Evolutionary conservation across 2,797 vertebrate species (phyloP).

Genomic region (Hyperoplus immaculatus): DNA sequence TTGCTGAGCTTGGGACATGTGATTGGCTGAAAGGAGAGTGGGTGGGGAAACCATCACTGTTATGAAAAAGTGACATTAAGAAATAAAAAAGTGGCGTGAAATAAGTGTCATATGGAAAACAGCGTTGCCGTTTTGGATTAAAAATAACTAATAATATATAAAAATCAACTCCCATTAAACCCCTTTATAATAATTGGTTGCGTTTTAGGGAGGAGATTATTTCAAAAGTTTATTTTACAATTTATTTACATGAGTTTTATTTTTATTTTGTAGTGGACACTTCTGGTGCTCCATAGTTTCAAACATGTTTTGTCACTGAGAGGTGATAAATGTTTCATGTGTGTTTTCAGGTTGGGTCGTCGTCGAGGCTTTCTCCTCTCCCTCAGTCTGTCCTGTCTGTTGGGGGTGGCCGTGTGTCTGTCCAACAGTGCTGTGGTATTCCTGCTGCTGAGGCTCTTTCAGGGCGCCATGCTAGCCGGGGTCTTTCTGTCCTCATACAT

Average conservation of each 20-base stretch:
- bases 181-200: no score
- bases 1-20: not conserved
- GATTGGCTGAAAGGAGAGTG: not conserved
- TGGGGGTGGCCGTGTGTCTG: constrained; percentile 85
- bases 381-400: constrained; percentile 83
- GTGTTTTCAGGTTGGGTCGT: constrained; percentile 87
- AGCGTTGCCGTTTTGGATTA: no score
- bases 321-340: not conserved
- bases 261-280: not conserved
- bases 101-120: no score
- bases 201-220: not conserved
- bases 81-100: no score
- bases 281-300: not conserved
- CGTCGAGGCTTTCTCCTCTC: constrained; percentile 84
- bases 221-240: not conserved
- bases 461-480: constrained; percentile 86
- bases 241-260: not conserved
- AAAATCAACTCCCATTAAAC: no score
- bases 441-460: constrained; percentile 85
- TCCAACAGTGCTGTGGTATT: constrained; percentile 82
- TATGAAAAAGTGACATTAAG: no score
- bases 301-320: not conserved
- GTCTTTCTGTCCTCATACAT: constrained; percentile 90
- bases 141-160: no score
- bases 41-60: no score